Percentiles rank a stretch among this genome's conserved stretches.
These are phyloP conservation scores for Mobula birostris DNA, from an alignment of 2,113 vertebrate genomes.

Conservation along the genomic window DNA sequence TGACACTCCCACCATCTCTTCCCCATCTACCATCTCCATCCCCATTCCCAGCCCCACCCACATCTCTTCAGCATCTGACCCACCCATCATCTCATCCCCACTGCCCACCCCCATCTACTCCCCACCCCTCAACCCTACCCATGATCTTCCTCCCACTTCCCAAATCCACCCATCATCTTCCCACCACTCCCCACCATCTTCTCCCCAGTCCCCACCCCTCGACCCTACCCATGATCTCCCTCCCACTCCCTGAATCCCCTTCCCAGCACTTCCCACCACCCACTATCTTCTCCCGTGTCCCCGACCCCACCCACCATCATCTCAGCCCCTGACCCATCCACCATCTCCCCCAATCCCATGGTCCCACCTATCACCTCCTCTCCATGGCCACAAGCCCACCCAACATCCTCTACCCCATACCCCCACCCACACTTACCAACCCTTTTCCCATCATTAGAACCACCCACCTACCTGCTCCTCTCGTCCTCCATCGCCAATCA, in stretches of 20 bases:
- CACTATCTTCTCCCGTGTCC: neutral
- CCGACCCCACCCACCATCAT: neutral
- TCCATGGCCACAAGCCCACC: neutral
- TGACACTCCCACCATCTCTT: too few relatives aligned
- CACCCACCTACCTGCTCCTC: neutral
- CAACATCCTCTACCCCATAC: neutral
- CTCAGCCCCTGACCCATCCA: neutral
- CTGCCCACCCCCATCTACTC: neutral
- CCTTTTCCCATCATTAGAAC: neutral
- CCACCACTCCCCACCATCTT: too few relatives aligned
- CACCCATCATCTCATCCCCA: neutral
- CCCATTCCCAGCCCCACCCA: neutral
- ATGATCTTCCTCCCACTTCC: neutral
- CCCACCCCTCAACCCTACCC: too few relatives aligned
- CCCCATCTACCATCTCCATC: too few relatives aligned
- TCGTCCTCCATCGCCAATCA: too few relatives aligned
- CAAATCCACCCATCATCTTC: neutral
- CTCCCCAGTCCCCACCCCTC: neutral
- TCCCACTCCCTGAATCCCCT: neutral
- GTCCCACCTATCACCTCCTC: neutral
- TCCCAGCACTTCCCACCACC: neutral
- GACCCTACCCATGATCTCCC: neutral
- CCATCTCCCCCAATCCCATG: neutral
- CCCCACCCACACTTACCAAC: too few relatives aligned
- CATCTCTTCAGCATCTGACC: neutral